Base-by-base conservation (phyloP, 1,140 invertebrate genomes). In the Zaprionus lachaisei region DNA sequence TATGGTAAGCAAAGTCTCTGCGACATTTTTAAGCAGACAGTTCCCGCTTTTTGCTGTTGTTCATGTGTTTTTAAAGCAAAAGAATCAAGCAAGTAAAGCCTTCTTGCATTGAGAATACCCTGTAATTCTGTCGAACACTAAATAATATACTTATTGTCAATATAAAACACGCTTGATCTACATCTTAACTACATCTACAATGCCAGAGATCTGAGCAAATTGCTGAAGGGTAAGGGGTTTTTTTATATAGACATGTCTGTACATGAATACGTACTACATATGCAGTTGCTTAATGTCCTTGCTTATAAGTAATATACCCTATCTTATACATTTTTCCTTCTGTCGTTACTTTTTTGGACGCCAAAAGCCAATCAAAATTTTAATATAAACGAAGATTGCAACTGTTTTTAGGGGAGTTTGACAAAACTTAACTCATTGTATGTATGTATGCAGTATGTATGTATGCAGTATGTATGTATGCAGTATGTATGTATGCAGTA, bases 1-100 rank as follows among this genome's bases (percentile, higher is more conserved):
- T 31, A 68, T 31, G 28, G 54, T 51, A 51, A 58, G 55, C 41
- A 57, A 60, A 41, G 64, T 56, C 44, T 74, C 17, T 74, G 72
- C 72, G 65, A 74, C 72, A 74, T 74, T 74, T 68, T 57, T 58
- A 60, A 68, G 55, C 65, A 58, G 51, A 24, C 47, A 51, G 20
- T 64, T 58, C 22, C 24, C 56, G 65, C 17, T 49, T 69, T 44
- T 51, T 69, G 56, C 65, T 66, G 44, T 73, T 74, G 66, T 57
- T 74, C 66, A 63, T 55, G 47, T 24, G 66, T 70, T 63, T 7
- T 31, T 31, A 37, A 5, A 17, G 41, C 5, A 49, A 67, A 56
- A 20, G 20, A 28, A 41, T 44, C 51, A 62, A 49, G 5, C 1
- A 12, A 22, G 17, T 11, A 2, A n/a, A 22, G 11, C 17, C 17